phyloP scores from a whole-genome alignment of 2,888 invertebrate species.

The Spicauda simplicius region DNA sequence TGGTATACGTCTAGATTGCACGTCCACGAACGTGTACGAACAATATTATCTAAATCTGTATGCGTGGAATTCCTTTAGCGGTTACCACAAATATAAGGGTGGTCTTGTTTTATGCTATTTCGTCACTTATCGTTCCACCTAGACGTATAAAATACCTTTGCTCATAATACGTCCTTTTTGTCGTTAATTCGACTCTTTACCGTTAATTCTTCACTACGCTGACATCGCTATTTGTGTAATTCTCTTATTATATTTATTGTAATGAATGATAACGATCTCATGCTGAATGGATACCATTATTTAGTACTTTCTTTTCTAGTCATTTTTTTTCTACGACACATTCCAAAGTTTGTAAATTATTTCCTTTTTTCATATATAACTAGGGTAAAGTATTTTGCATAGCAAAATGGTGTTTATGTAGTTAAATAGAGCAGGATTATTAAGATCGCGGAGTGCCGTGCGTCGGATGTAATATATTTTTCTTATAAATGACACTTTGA shows the following conservation, averaged over 20 bases:
- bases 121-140: not conserved
- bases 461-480: slow-evolving; percentile 52
- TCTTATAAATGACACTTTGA: slow-evolving; percentile 49
- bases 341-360: slow-evolving; percentile 77
- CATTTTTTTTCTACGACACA: slow-evolving; percentile 75
- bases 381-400: slow-evolving; percentile 82
- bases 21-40: not conserved
- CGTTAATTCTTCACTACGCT: slow-evolving; percentile 42
- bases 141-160: not conserved
- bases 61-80: not conserved
- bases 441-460: slow-evolving; percentile 61
- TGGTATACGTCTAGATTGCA: not conserved
- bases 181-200: slow-evolving; percentile 10
- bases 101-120: not conserved
- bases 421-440: slow-evolving; percentile 63
- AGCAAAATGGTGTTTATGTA: slow-evolving; percentile 80
- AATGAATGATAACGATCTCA: slow-evolving; percentile 65
- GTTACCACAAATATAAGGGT: not conserved
- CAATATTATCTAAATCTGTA: too few species aligned
- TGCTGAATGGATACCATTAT: slow-evolving; percentile 55
- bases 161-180: slow-evolving; percentile 24
- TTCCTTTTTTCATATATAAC: slow-evolving; percentile 62
- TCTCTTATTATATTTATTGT: slow-evolving; percentile 47
- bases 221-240: slow-evolving; percentile 43
- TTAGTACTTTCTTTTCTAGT: slow-evolving; percentile 71